A percentile compares a stretch with the other conserved stretches of the same genome.
phyloP scores from a whole-genome alignment of 2,797 vertebrate genomes.

The Delichon dasypus region DNA sequence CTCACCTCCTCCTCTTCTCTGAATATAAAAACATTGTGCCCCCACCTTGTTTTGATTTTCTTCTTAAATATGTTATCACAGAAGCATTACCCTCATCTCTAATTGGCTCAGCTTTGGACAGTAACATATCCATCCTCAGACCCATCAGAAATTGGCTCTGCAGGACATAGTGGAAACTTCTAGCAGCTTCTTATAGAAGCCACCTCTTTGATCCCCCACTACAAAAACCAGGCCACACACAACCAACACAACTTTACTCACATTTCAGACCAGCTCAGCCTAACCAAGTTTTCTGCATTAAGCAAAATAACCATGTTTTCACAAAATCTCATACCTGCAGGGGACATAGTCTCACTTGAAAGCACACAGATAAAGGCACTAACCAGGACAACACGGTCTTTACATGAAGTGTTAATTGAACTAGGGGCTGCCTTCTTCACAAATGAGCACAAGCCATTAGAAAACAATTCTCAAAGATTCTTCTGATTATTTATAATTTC shows the following conservation, averaged over 20 bases:
- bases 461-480: not conserved
- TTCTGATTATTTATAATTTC: not conserved
- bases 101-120: not conserved
- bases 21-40: not conserved
- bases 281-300: not conserved
- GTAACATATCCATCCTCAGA: not conserved
- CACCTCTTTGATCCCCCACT: not conserved
- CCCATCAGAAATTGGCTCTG: not conserved
- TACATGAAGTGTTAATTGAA: not conserved
- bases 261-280: not conserved
- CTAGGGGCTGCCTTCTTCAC: not conserved
- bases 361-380: not conserved
- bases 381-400: not conserved
- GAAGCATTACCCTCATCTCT: not conserved
- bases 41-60: not conserved
- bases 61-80: not conserved
- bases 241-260: not conserved
- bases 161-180: not conserved
- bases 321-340: not conserved
- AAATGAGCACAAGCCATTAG: not conserved
- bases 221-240: not conserved
- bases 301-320: not conserved
- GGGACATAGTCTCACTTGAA: not conserved
- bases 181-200: not conserved
- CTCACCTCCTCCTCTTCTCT: not conserved